phyloP scores from a whole-genome alignment of 2,113 vertebrate species.

The Nematolebias whitei region DNA sequence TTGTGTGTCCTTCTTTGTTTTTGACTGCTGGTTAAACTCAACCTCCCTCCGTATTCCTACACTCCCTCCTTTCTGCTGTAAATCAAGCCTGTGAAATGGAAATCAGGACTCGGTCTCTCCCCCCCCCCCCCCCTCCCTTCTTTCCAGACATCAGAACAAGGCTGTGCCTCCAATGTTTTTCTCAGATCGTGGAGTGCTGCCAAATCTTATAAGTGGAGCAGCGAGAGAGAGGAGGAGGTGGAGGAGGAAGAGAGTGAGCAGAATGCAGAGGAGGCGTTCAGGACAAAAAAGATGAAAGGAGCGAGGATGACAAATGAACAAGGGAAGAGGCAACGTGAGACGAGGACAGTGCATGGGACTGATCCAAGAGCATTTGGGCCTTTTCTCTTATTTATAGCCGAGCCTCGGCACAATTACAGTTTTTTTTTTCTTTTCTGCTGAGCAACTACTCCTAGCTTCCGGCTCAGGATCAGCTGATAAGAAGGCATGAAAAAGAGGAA shows the following conservation, averaged over 20 bases:
- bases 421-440: conserved; percentile 61
- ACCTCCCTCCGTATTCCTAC: conserved; percentile 37
- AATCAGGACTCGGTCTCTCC: conserved; percentile 68
- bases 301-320: conserved; percentile 71
- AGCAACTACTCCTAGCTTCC: conserved; percentile 68
- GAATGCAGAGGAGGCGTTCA: conserved; percentile 68
- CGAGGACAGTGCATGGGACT: conserved; percentile 67
- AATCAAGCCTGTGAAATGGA: conserved; percentile 77
- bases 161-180: conserved; percentile 81
- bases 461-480: conserved; percentile 78
- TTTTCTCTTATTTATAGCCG: conserved; percentile 58
- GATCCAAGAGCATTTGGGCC: conserved; percentile 62
- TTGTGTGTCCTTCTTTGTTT: conserved; percentile 59
- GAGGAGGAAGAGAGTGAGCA: conserved; percentile 60
- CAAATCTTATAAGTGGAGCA: conserved; percentile 82
- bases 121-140: conserved; percentile 30
- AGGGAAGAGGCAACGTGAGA: conserved; percentile 65
- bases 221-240: conserved; percentile 53
- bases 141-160: conserved; percentile 84
- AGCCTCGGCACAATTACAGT: conserved; percentile 61
- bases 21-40: conserved; percentile 56
- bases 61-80: conserved; percentile 54
- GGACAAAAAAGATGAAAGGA: conserved; percentile 65
- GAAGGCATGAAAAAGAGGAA: conserved; percentile 60
- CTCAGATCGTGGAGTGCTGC: conserved; percentile 84